Conservation (phyloP, 2,888 invertebrate species). For the Ophonus ardosiacus region DNA sequence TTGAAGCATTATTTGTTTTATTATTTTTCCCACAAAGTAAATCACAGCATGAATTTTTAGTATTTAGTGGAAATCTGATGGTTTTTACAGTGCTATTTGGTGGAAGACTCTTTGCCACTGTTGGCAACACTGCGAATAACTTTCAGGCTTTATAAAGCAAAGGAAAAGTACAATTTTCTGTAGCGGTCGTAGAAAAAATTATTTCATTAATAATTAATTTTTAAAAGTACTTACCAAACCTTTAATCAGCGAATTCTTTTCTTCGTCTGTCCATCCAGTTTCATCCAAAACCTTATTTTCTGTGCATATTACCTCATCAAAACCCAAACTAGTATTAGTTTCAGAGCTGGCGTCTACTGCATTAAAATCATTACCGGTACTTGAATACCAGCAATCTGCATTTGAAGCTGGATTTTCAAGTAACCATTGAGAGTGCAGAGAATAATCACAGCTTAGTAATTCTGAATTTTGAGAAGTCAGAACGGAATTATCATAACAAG, state of each 20-base stretch:
- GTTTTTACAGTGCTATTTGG: too few species aligned
- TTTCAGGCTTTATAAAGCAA: too few species aligned
- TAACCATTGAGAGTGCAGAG: constrained; percentile 82
- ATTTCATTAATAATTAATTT: background rate
- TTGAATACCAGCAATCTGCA: constrained; percentile 80
- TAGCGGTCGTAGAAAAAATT: too few species aligned
- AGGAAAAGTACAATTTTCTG: too few species aligned
- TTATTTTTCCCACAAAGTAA: too few species aligned
- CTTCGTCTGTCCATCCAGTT: constrained; percentile 77
- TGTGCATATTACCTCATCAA: constrained; percentile 68
- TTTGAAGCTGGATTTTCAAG: constrained; percentile 78
- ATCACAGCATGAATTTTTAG: too few species aligned
- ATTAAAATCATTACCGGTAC: constrained; percentile 66
- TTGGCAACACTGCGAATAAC: too few species aligned
- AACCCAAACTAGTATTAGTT: constrained; percentile 59
- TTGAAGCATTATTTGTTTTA: too few species aligned
- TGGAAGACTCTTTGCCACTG: too few species aligned
- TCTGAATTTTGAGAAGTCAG: constrained; percentile 74
- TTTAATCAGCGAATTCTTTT: constrained; percentile 78
- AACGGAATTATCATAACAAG: constrained; percentile 64
- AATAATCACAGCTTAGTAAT: constrained; percentile 78
- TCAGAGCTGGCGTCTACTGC: constrained; percentile 50
- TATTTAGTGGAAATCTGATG: too few species aligned
- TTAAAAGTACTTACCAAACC: constrained; percentile 78
- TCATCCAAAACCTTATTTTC: constrained; percentile 74